Percentiles rank a stretch among this genome's conserved stretches.
Conservation (phyloP, 2,888 invertebrate species). For the Lottia scabra region DNA sequence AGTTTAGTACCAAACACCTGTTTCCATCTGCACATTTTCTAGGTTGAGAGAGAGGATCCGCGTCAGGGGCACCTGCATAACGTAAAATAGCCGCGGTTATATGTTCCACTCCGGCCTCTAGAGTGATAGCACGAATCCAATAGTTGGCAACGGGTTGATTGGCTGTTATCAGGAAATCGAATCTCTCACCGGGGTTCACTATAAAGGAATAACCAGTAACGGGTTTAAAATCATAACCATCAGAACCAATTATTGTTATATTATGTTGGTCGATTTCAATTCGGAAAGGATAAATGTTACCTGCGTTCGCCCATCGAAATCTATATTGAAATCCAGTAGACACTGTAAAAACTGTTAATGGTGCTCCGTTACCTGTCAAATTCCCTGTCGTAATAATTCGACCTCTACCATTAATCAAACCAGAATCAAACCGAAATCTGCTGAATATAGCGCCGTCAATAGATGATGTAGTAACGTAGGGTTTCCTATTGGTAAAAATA, state of each 20-base stretch:
- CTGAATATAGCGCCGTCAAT: slow-evolving; percentile 28
- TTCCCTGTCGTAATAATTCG: slow-evolving; percentile 21
- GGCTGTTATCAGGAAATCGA: slow-evolving; percentile 36
- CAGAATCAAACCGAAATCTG: slow-evolving; percentile 21
- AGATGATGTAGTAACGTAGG: slow-evolving; percentile 12
- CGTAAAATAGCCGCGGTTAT: slow-evolving; percentile 22
- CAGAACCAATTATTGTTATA: slow-evolving; percentile 35
- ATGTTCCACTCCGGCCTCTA: slow-evolving; percentile 20
- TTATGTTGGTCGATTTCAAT: slow-evolving; percentile 38
- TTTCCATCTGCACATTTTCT: slow-evolving; percentile 13
- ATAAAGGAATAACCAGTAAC: slow-evolving; percentile 28
- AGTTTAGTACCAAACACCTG: slow-evolving; percentile 34
- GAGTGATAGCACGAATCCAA: slow-evolving; percentile 37
- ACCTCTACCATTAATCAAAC: slow-evolving; percentile 38
- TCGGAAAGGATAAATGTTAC: slow-evolving; percentile 31
- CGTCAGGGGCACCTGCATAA: slow-evolving; percentile 13
- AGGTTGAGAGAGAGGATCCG: slow-evolving; percentile 9
- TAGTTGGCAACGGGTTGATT: slow-evolving; percentile 32
- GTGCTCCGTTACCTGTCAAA: slow-evolving; percentile 22
- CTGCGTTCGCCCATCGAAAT: slow-evolving; percentile 36
- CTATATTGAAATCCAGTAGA: slow-evolving; percentile 21
- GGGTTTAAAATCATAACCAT: slow-evolving; percentile 34
- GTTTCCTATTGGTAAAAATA: not conserved
- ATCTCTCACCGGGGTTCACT: slow-evolving; percentile 37
- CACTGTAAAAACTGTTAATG: slow-evolving; percentile 29